Conservation (phyloP, 2,113 vertebrate genomes). For the Ammodytes dubius region DNA sequence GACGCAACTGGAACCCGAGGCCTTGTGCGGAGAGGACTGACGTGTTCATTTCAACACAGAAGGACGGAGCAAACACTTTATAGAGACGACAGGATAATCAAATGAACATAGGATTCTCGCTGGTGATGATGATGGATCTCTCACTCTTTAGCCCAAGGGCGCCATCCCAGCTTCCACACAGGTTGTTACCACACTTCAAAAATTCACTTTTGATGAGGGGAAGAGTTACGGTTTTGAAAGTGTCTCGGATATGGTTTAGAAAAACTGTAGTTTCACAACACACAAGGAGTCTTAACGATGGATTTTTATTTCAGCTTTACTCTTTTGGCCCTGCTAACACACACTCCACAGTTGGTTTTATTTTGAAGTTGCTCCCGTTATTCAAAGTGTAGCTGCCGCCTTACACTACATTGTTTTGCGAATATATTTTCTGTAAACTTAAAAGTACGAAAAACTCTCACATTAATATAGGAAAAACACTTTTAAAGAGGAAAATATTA, state of each 20-base stretch:
- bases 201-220: constrained; percentile 5
- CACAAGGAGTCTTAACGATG: constrained; percentile 14
- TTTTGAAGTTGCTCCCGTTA: constrained; percentile 17
- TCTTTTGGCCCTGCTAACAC: constrained; percentile 1
- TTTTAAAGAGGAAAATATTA: constrained; percentile 92
- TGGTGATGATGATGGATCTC: constrained; percentile 24
- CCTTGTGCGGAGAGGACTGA: constrained; percentile 17
- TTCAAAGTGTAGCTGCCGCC: constrained; percentile 16
- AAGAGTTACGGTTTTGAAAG: constrained; percentile 23
- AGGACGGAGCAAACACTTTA: constrained; percentile 16
- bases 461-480: constrained; percentile 73
- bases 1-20: constrained; percentile 46
- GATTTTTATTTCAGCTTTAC: constrained; percentile 28
- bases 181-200: not conserved
- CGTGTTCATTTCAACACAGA: constrained; percentile 11
- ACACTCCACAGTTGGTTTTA: constrained; percentile 15
- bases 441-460: constrained; percentile 80
- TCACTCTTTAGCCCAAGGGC: not conserved
- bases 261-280: constrained; percentile 4
- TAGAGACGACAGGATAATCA: constrained; percentile 16
- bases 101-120: constrained; percentile 11
- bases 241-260: constrained; percentile 16
- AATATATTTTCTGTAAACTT: constrained; percentile 49
- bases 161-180: constrained; percentile 1
- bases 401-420: constrained; percentile 20